Evolutionary conservation across 2,113 vertebrate genomes (phyloP).

Genomic region (Nycticebus coucang): DNA sequence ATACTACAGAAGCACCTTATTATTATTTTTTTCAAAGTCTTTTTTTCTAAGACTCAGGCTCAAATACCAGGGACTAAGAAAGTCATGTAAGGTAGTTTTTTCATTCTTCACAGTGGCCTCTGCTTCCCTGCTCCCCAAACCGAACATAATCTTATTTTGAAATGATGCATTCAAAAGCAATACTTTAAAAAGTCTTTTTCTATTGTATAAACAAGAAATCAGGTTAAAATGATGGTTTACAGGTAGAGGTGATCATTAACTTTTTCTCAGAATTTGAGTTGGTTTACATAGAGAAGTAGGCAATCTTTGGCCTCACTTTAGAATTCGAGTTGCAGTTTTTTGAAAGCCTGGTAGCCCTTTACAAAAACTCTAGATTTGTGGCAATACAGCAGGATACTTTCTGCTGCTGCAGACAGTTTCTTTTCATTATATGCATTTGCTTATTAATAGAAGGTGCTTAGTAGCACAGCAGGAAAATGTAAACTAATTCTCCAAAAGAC

Average conservation of each 20-base stretch:
- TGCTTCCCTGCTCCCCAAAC: not conserved
- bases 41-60: conserved; percentile 14
- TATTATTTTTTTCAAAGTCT: not conserved
- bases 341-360: conserved; percentile 72
- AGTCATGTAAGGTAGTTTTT: not conserved
- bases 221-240: conserved; percentile 24
- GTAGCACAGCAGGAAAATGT: conserved; percentile 60
- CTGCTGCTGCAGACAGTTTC: conserved; percentile 51
- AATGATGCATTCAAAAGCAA: conserved; percentile 44
- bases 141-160: not conserved
- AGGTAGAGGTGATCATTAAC: conserved; percentile 66
- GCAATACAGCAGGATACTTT: conserved; percentile 48
- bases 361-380: conserved; percentile 57
- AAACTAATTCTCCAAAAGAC: conserved; percentile 61
- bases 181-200: conserved; percentile 54
- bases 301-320: conserved; percentile 75
- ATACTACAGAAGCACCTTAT: not conserved
- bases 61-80: conserved; percentile 4
- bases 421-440: conserved; percentile 61
- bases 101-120: not conserved
- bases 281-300: conserved; percentile 63
- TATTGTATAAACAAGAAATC: conserved; percentile 60
- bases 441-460: conserved; percentile 74
- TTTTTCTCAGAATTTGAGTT: conserved; percentile 76
- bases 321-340: conserved; percentile 74